Conservation (phyloP, 1,140 invertebrate species). For the Atopsyche davidsoni region DNA sequence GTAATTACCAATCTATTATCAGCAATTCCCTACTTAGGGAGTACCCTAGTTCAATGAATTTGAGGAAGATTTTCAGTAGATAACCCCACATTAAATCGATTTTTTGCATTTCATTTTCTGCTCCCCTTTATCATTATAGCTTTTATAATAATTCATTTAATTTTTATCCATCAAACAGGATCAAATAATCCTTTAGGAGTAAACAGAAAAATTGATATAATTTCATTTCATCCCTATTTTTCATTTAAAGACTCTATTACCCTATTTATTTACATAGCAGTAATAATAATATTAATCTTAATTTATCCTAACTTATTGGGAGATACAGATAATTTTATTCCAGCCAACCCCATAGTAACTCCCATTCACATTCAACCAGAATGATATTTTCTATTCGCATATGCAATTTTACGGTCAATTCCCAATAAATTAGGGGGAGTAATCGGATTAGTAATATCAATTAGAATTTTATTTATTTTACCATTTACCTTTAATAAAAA, state of each 20-base stretch:
- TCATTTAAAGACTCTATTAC: conserved; percentile 54
- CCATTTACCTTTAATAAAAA: conserved; percentile 49
- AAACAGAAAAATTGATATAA: conserved; percentile 55
- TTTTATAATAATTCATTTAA: conserved; percentile 54
- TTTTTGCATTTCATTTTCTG: conserved; percentile 64
- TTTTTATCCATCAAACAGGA: conserved; percentile 56
- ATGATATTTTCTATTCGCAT: conserved; percentile 73
- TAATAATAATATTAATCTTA: conserved; percentile 44
- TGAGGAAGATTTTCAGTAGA: conserved; percentile 65
- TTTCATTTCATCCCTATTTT: conserved; percentile 58
- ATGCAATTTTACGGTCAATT: conserved; percentile 66
- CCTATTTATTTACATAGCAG: conserved; percentile 47
- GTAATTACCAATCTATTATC: conserved; percentile 67
- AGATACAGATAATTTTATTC: conserved; percentile 63
- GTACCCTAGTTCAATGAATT: conserved; percentile 55
- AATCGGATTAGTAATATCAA: conserved; percentile 55
- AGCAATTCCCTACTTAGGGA: conserved; percentile 59
- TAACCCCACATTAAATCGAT: conserved; percentile 62
- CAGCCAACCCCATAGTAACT: conserved; percentile 61
- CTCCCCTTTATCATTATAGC: conserved; percentile 59
- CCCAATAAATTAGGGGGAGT: conserved; percentile 70
- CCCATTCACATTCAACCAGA: conserved; percentile 68
- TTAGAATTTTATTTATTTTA: conserved; percentile 55
- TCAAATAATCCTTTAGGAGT: conserved; percentile 56
- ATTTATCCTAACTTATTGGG: conserved; percentile 53